phyloP scores from a whole-genome alignment of 2,113 vertebrate genomes.

The Mungos mungo region DNA sequence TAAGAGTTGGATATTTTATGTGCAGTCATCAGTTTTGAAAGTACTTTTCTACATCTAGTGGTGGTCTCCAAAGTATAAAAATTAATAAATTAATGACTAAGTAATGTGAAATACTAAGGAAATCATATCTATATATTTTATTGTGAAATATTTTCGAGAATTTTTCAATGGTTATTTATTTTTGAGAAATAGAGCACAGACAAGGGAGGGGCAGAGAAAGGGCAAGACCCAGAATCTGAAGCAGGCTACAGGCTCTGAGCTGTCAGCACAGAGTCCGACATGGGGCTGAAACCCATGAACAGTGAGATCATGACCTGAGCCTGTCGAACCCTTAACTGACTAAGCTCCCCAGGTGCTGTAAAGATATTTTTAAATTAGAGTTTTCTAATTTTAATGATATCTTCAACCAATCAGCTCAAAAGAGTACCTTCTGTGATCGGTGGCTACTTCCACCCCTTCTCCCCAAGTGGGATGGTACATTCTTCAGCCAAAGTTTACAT shows the following conservation, averaged over 20 bases:
- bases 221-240: too few relatives aligned
- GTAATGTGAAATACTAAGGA: not conserved
- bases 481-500: not conserved
- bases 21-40: conserved; percentile 30
- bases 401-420: not conserved
- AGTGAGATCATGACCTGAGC: too few relatives aligned
- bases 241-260: too few relatives aligned
- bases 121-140: not conserved
- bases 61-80: not conserved
- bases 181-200: too few relatives aligned
- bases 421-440: not conserved
- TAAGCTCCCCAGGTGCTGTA: too few relatives aligned
- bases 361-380: not conserved
- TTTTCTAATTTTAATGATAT: not conserved
- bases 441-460: fast-evolving
- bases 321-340: too few relatives aligned
- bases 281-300: too few relatives aligned
- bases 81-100: conserved; percentile 8
- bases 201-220: too few relatives aligned
- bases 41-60: not conserved
- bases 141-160: not conserved
- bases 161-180: not conserved
- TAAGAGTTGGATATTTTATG: not conserved
- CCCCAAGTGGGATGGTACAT: not conserved
- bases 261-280: too few relatives aligned